phyloP scores from a whole-genome alignment of 2,113 vertebrate species.

The Zosterops lateralis region DNA sequence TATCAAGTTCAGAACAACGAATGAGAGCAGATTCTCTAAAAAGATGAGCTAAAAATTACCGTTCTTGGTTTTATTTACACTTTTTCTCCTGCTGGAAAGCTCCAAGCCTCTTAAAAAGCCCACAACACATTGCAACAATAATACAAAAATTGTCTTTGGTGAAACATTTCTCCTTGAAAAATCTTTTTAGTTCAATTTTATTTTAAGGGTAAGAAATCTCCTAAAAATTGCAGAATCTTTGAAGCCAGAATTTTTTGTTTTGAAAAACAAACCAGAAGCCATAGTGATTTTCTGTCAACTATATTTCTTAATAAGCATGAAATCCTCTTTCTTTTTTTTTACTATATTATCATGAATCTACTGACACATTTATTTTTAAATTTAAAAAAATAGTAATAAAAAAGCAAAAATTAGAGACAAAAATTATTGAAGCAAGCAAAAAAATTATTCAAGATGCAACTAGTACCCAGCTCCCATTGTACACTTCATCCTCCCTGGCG shows the following conservation, averaged over 20 bases:
- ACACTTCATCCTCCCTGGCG: fast-evolving
- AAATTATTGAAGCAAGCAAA: background rate
- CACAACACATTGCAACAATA: background rate
- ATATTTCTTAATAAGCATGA: background rate
- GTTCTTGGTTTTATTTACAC: background rate
- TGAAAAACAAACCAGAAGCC: background rate
- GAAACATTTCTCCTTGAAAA: background rate
- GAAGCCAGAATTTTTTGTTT: background rate
- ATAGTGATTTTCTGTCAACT: background rate
- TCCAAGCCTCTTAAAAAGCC: background rate
- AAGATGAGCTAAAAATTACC: background rate
- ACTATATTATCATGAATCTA: background rate
- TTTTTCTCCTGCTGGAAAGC: background rate
- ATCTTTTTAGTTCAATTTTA: background rate
- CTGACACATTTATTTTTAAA: background rate
- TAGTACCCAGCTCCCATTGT: background rate
- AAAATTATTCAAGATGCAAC: background rate
- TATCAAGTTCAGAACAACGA: background rate
- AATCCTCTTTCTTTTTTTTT: background rate
- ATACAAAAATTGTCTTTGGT: background rate
- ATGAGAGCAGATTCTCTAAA: background rate
- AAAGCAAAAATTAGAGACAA: background rate
- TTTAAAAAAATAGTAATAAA: background rate
- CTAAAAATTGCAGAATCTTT: background rate
- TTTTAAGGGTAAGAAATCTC: background rate